Evolutionary conservation across 2,113 vertebrate species (phyloP), one percentile per base, ranked within the genome.

Genomic region (Anguilla rostrata): DNA sequence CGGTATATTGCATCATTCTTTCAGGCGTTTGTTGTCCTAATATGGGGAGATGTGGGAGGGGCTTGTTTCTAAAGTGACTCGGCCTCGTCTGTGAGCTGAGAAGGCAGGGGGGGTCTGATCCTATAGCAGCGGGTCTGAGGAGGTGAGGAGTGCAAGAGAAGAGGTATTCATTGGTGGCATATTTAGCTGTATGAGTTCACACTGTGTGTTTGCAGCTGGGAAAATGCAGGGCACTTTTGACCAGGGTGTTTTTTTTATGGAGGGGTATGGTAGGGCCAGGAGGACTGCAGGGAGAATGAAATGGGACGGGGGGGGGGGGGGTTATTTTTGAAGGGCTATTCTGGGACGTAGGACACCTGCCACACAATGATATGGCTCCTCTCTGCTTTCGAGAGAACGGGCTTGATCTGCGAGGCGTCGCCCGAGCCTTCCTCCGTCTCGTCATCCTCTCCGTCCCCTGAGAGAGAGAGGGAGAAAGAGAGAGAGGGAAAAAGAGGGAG

Each of bases 311-410:
- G 26, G 2, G 2, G 22, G 3, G 9, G 26, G 63, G 63, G 26
- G 63, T 16, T 0, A 20, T 60, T 71, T 71, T 75, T 75, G 71
- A 7, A 78, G 87, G 91, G 49, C 98, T 96, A 99, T 89, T 98
- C 97, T 0, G 96, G 96, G 86, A 95, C 91, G 1, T 96, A 94
- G 3, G 97, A 96, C 87, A 99, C 98, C 94, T 99, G 98, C 98
- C 98, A 99, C 90, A 98, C 98, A 6, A 99, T 99, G 89, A 99
- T 97, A 94, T 99, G 98, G 93, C 98, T 99, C 89, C 96, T 96
- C 93, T 99, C 98, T 0, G 97, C 96, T 93, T 98, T 99, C 88
- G 97, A 96, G 57, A 98, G 95, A 12, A 96, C 80, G 0, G 97
- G 95, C 90, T 97, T 98, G 87, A 95, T 95, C 89, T 95, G 95